Evolutionary conservation across 2,113 vertebrate species (phyloP).

Genomic region (Chrysochloris asiatica): DNA sequence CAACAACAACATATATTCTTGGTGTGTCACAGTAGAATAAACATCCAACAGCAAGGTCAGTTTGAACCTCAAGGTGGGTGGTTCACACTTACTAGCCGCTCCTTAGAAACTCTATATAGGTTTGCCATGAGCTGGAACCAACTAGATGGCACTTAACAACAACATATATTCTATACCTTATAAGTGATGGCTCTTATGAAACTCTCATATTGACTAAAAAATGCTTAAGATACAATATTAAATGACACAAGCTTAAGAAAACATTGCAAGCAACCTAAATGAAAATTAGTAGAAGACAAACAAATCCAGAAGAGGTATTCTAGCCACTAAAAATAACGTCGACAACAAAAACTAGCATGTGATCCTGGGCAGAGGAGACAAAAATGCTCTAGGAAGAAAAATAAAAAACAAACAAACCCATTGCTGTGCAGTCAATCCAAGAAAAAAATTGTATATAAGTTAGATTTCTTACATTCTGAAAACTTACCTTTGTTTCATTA

Average conservation of each 20-base stretch:
- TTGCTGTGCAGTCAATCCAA: neutral
- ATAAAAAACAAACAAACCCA: neutral
- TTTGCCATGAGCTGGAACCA: too few relatives aligned
- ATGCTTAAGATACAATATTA: neutral
- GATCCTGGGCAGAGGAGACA: neutral
- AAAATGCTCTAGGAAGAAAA: neutral
- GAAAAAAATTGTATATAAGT: neutral
- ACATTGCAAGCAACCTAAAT: neutral
- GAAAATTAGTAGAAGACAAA: neutral
- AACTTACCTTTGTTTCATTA: neutral
- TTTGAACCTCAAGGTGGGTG: too few relatives aligned
- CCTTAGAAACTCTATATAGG: too few relatives aligned
- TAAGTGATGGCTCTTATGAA: neutral
- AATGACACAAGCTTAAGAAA: neutral
- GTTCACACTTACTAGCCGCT: too few relatives aligned
- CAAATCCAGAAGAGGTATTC: neutral
- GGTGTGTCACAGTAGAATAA: too few relatives aligned
- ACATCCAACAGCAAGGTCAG: too few relatives aligned
- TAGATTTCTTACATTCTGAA: neutral
- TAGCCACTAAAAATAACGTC: neutral
- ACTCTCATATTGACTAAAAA: neutral
- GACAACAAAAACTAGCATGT: neutral
- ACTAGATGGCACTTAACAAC: too few relatives aligned
- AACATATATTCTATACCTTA: neutral
- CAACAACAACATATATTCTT: too few relatives aligned